Conservation (phyloP, 2,888 invertebrate genomes). For the Drosophila atroscutellata region DNA sequence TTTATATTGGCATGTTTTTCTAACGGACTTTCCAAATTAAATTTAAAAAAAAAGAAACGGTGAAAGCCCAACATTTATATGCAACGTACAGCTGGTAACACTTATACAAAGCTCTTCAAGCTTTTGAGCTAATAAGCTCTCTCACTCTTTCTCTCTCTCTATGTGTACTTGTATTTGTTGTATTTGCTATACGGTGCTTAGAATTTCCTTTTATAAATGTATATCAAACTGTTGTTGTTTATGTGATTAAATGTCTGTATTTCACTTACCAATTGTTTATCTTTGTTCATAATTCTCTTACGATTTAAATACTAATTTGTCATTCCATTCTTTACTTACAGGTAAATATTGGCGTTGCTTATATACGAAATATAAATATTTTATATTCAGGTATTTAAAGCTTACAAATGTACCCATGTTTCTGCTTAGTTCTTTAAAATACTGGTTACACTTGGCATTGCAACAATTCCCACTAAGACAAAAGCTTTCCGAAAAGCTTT, state of each 20-base stretch:
- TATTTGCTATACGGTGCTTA: constrained; percentile 15
- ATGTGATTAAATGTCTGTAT: constrained; percentile 36
- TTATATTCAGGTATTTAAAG: constrained; percentile 65
- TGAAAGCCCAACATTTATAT: constrained; percentile 7
- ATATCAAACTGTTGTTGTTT: constrained; percentile 24
- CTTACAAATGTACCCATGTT: constrained; percentile 9
- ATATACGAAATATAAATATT: constrained; percentile 1
- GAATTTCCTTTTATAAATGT: constrained; percentile 22
- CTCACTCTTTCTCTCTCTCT: constrained; percentile 14
- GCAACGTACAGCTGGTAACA: constrained; percentile 27
- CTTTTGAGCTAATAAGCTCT: constrained; percentile 41
- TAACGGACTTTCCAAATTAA: constrained; percentile 18
- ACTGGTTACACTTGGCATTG: constrained; percentile 17
- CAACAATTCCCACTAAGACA: constrained; percentile 4
- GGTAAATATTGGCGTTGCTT: constrained; percentile 67
- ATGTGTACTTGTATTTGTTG: constrained; percentile 36
- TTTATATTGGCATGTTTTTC: constrained; percentile 63
- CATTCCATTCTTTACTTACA: constrained; percentile 59
- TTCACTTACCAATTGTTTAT: constrained; percentile 17
- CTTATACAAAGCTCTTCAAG: constrained; percentile 45
- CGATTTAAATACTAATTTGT: constrained; percentile 15
- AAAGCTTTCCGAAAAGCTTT: constrained; percentile 39
- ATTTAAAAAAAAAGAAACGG: background rate
- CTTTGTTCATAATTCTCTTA: background rate
- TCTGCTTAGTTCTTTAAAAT: constrained; percentile 17